These are phyloP conservation scores for Antechinus flavipes DNA, from an alignment of 2,113 vertebrate species.

Conservation along the genomic window DNA sequence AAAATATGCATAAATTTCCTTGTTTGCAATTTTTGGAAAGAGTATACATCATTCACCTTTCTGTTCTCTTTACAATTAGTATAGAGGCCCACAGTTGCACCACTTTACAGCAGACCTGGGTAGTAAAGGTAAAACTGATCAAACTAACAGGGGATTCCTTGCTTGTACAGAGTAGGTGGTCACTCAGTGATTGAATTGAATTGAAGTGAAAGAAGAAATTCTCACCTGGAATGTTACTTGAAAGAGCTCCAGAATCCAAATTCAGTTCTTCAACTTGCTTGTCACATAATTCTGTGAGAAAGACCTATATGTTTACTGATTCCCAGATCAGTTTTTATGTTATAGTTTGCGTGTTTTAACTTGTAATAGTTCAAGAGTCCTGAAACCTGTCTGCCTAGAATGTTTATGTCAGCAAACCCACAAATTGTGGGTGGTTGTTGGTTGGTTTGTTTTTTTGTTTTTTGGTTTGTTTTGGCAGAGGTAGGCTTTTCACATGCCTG, in stretches of 20 bases:
- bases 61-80: background rate
- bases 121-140: background rate
- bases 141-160: background rate
- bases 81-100: background rate
- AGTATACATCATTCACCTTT: background rate
- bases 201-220: background rate
- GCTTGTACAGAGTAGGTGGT: background rate
- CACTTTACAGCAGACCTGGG: background rate
- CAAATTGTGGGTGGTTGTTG: background rate
- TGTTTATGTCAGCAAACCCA: background rate
- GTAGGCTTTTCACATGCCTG: background rate
- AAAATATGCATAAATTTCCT: background rate
- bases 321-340: background rate
- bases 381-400: background rate
- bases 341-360: background rate
- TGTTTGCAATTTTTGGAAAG: background rate
- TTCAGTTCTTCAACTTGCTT: background rate
- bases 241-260: background rate
- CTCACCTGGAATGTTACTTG: background rate
- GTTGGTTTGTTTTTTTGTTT: background rate
- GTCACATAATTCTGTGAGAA: background rate
- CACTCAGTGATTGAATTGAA: background rate
- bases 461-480: background rate
- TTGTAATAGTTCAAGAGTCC: background rate
- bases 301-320: background rate